Conservation (phyloP, 2,113 vertebrate genomes). For the Hypocryptadius cinnamomeus region DNA sequence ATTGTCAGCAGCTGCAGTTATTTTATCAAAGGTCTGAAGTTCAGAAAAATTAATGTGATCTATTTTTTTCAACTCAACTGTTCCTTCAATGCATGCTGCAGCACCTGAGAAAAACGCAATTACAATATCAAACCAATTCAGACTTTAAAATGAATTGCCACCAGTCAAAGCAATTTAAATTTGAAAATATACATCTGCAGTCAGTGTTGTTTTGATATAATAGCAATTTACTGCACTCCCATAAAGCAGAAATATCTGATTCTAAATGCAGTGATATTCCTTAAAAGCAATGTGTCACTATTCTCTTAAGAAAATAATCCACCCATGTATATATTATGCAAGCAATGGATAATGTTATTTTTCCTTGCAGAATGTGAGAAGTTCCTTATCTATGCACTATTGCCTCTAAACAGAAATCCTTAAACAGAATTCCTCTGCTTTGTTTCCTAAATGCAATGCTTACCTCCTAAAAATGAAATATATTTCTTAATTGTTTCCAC, state of each 20-base stretch:
- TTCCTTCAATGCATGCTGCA: conserved; percentile 67
- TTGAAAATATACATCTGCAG: neutral
- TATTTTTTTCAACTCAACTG: conserved; percentile 68
- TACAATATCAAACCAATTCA: neutral
- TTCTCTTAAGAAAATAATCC: neutral
- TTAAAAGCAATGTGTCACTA: neutral
- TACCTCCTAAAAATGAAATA: conserved; percentile 75
- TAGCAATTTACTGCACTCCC: neutral
- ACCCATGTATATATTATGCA: neutral
- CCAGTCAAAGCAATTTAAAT: neutral
- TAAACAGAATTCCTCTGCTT: neutral
- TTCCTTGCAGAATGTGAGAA: neutral
- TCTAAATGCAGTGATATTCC: neutral
- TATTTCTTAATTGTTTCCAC: conserved; percentile 68
- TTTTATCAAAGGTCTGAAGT: conserved; percentile 67
- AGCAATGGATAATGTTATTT: neutral
- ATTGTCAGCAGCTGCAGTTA: conserved; percentile 69
- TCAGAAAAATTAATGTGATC: conserved; percentile 71
- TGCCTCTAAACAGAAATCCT: neutral
- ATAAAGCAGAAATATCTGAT: neutral
- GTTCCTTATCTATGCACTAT: neutral
- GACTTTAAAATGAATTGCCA: neutral
- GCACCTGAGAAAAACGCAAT: conserved; percentile 52
- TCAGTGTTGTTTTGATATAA: neutral
- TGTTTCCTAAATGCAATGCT: conserved; percentile 23